Evolutionary conservation across 2,888 invertebrate species (phyloP).

Genomic region (Mimumesa dahlbomi): DNA sequence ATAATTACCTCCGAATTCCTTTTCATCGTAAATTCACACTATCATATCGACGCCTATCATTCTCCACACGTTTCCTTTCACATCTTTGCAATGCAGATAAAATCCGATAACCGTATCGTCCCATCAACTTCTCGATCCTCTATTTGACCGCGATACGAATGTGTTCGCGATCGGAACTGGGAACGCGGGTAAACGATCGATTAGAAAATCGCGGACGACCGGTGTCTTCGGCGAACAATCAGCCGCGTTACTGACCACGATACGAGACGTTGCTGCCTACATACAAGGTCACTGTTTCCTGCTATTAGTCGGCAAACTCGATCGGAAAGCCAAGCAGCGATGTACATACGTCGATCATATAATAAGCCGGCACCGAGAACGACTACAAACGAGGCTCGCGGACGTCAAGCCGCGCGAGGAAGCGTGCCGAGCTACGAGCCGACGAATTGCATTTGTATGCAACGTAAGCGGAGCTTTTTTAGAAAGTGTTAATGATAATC

Average conservation of each 20-base stretch:
- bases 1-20: no score
- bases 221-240: constrained; percentile 19
- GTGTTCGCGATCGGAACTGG: no score
- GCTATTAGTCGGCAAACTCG: constrained; percentile 59
- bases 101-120: no score
- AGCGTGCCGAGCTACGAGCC: neutral
- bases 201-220: neutral
- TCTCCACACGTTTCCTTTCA: no score
- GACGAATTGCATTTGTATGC: constrained; percentile 34
- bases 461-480: constrained; percentile 18
- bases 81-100: no score
- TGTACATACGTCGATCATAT: constrained; percentile 49
- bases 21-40: no score
- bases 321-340: constrained; percentile 56
- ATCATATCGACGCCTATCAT: no score
- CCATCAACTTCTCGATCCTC: no score
- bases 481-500: constrained; percentile 46
- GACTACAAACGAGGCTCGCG: constrained; percentile 49
- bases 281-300: constrained; percentile 63
- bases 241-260: constrained; percentile 52
- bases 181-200: constrained; percentile 1
- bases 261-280: constrained; percentile 21
- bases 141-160: no score
- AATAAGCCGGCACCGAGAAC: constrained; percentile 39
- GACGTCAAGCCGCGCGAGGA: constrained; percentile 24